Evolutionary conservation across 2,888 invertebrate genomes (phyloP), one percentile per base, ranked within the genome.

Genomic region (Limnephilus lunatus): DNA sequence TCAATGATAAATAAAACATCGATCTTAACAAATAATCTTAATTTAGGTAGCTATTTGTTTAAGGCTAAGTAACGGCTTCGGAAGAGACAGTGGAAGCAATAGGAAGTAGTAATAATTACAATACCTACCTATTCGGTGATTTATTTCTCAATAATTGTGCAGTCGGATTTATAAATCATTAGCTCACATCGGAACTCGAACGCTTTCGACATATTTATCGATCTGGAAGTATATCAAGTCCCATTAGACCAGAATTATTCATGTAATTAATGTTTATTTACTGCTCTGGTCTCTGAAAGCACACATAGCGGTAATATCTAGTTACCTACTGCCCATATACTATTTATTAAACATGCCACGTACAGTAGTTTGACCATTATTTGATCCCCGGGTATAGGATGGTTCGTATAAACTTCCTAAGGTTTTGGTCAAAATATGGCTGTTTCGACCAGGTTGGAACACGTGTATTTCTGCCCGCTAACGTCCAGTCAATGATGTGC

Each of bases 131-230:
- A 53, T 89, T 89, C 14, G 80, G 80, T 89, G 39, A 89, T 89
- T 89, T 89, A 89, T 89, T 89, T 80, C 68, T 39, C 35, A 89
- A 89, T 89, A 89, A 89, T 89, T 89, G 80, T 80, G 88, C 44
- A 81, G 32, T 80, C 3, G 4, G 80, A n/a, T 89, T 25, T 25
- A 89, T 89, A 35, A 89, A 80, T 80, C 80, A 80, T 80, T 68
- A n/a, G 39, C 9, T 80, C 32, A 89, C 88, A 89, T 80, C 88
- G 88, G 80, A 89, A 89, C 88, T 80, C 19, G 81, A 89, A 80
- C 35, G 48, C 32, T 89, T 89, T 80, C 39, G 88, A 89, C 88
- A 80, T 89, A 39, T 89, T 89, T 89, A 89, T 89, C 25, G 88
- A 39, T 89, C 88, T 89, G 80, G 88, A 89, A 89, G 80, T 80